Base-by-base conservation (phyloP, 2,113 vertebrate genomes). In the Trichechus manatus region DNA sequence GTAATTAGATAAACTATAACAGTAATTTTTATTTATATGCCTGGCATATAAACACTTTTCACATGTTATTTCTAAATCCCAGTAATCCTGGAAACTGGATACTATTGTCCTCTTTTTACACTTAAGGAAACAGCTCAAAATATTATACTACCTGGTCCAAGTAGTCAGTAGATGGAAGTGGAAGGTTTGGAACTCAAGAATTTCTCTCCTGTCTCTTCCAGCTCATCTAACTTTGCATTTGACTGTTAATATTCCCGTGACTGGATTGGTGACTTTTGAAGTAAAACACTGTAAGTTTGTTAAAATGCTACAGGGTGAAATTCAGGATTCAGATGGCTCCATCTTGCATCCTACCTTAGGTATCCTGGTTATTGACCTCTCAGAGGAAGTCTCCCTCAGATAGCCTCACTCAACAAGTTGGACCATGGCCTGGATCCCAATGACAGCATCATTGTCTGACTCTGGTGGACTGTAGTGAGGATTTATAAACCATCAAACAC, bases 1-100 rank as follows among this genome's bases (percentile, higher is more conserved):
- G 68, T 82, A 87, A 81, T 13, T n/a, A 77, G 44, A 75, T 84
- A 72, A 89, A 70, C 64, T 89, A 66, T 66, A 86, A 89, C 36
- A 91, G 8, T 78, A 92, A 81, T 70, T 83, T 88, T 66, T 92
- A 33, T 66, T 83, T 89, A 82, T 74, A 72, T 78, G 42, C 25
- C 59, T 72, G 42, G 33, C 5, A 17, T 53, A 23, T 84, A 85
- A 95, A 96, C 63, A 92, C 25, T 59, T 42, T 56, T 50, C 31
- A 13, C 29, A 4, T 81, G 47, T 70, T 89, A 70, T 80, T 96
- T 64, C 4, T 87, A 36, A 80, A 75, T 29, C 44, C 50, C 31
- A 50, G 13, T 47, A 87, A 82, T 90, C 44, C 64, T 78, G 36
- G n/a, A 86, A 86, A 59, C 13, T 44, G n/a, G 61, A 81, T 66